phyloP scores from a whole-genome alignment of 2,888 invertebrate genomes.

The Margaritifera margaritifera region DNA sequence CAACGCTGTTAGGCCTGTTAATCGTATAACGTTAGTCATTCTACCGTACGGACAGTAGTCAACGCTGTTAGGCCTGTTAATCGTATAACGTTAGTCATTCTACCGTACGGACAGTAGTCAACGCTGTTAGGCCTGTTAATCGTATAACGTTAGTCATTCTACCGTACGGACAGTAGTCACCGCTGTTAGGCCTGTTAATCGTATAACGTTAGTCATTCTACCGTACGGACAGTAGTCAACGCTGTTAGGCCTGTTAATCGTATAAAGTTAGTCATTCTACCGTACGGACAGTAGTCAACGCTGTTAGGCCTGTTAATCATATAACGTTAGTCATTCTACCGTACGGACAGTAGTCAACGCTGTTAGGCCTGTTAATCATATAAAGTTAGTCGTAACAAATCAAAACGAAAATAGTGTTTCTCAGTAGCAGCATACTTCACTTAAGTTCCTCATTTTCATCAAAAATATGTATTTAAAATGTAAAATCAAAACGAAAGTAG shows the following conservation, averaged over 20 bases:
- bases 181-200: slow-evolving; percentile 30
- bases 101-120: slow-evolving; percentile 44
- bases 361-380: slow-evolving; percentile 27
- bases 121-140: slow-evolving; percentile 32
- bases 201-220: slow-evolving; percentile 6
- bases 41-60: slow-evolving; percentile 45
- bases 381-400: no score
- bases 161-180: slow-evolving; percentile 44
- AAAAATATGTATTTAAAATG: no score
- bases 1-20: slow-evolving; percentile 32
- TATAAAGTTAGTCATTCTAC: slow-evolving; percentile 23
- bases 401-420: no score
- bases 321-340: slow-evolving; percentile 35
- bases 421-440: no score
- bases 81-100: slow-evolving; percentile 4
- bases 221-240: slow-evolving; percentile 45
- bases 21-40: neutral
- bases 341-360: slow-evolving; percentile 37
- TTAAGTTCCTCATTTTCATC: no score
- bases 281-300: slow-evolving; percentile 41
- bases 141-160: slow-evolving; percentile 6
- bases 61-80: slow-evolving; percentile 32
- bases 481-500: no score
- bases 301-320: slow-evolving; percentile 29
- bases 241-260: slow-evolving; percentile 29